phyloP scores from a whole-genome alignment of 2,888 invertebrate genomes.

The Clitarchus hookeri region DNA sequence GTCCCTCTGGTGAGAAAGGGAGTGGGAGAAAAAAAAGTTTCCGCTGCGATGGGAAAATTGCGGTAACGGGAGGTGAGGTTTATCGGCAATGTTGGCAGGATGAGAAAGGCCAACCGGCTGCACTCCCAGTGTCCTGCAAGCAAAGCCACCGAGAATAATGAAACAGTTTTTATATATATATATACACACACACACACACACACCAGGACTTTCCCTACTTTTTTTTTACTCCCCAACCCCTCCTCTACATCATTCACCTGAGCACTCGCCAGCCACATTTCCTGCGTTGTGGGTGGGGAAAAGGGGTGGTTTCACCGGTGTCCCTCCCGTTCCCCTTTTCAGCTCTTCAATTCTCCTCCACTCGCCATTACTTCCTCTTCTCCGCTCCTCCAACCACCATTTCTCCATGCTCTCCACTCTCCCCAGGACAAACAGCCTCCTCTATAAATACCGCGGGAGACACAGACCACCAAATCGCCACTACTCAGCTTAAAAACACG shows the following conservation, averaged over 20 bases:
- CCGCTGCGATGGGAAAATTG: neutral
- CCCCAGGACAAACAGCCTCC: neutral
- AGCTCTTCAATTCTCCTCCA: neutral
- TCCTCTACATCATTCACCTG: neutral
- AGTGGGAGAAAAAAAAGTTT: neutral
- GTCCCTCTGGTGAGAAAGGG: neutral
- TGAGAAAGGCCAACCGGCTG: neutral
- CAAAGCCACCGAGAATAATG: neutral
- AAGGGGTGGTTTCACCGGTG: neutral
- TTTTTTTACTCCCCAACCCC: neutral
- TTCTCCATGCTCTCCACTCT: neutral
- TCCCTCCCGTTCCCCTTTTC: neutral
- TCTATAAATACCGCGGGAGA: neutral
- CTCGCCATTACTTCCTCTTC: neutral
- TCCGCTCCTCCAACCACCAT: neutral
- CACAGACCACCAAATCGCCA: neutral
- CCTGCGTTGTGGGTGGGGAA: neutral
- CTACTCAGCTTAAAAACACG: conserved; percentile 2
- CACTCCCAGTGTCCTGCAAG: neutral
- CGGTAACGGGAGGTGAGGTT: neutral
- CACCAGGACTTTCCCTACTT: neutral
- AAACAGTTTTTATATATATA: neutral
- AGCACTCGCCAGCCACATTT: neutral
- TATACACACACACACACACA: neutral
- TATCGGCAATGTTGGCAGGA: neutral